Conservation (phyloP, 2,113 vertebrate genomes). For the Cinclus cinclus region DNA sequence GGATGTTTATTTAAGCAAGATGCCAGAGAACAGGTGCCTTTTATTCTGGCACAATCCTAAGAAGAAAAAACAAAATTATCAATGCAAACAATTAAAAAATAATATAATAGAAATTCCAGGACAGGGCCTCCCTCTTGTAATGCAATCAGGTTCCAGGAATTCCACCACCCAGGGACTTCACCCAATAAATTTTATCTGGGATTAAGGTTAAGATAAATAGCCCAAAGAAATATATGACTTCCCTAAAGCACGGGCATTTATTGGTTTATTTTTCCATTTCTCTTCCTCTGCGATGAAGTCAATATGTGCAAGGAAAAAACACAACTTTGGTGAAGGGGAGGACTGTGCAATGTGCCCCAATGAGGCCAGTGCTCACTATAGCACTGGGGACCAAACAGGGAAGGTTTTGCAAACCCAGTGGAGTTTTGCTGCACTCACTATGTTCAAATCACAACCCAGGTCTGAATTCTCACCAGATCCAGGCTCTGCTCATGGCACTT, state of each 20-base stretch:
- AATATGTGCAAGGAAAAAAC: background rate
- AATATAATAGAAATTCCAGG: background rate
- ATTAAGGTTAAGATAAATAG: conserved; percentile 44
- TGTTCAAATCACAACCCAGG: background rate
- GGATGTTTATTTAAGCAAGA: background rate
- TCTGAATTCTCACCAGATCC: background rate
- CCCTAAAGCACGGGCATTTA: background rate
- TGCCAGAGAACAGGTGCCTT: background rate
- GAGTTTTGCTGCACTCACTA: background rate
- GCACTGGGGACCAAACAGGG: background rate
- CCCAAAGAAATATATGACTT: background rate
- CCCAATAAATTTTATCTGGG: background rate
- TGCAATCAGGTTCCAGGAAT: background rate
- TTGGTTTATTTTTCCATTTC: conserved; percentile 9
- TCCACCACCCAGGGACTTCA: background rate
- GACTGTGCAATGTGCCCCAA: background rate
- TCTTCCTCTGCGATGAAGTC: background rate
- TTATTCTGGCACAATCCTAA: background rate
- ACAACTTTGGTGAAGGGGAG: background rate
- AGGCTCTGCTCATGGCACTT: background rate
- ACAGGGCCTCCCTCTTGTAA: background rate
- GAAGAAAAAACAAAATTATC: background rate
- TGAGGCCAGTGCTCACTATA: background rate
- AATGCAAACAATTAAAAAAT: conserved; percentile 10
- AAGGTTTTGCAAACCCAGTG: background rate